These are phyloP conservation scores for Mythimna ferrago DNA, from an alignment of 2,888 invertebrate species.

Conservation along the genomic window DNA sequence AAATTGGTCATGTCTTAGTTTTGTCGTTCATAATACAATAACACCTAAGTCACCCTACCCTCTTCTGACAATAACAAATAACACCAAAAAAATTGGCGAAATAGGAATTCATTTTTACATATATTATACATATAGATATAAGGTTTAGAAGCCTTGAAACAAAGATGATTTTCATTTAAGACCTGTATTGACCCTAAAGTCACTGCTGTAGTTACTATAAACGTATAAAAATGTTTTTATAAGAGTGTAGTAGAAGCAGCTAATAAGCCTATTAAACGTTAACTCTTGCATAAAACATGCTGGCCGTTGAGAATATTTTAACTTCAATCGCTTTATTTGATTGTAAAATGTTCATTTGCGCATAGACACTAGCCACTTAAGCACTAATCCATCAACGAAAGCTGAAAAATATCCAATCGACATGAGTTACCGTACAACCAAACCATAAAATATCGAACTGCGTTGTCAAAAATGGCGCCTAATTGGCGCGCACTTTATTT, in stretches of 20 bases:
- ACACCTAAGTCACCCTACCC: too few species aligned
- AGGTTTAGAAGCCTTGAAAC: background rate
- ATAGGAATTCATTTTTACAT: too few species aligned
- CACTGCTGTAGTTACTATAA: background rate
- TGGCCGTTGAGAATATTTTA: constrained; percentile 35
- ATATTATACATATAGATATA: too few species aligned
- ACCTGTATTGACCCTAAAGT: background rate
- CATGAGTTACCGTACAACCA: constrained; percentile 17
- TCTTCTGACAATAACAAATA: too few species aligned
- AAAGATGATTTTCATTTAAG: background rate
- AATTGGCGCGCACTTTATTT: constrained; percentile 45
- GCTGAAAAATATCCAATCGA: constrained; percentile 12
- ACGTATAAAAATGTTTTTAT: background rate
- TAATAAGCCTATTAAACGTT: too few species aligned
- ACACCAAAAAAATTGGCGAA: too few species aligned
- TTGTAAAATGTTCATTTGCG: constrained; percentile 17
- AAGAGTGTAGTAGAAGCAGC: background rate
- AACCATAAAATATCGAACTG: constrained; percentile 31
- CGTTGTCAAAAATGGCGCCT: constrained; percentile 52
- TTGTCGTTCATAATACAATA: too few species aligned
- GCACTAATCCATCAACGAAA: constrained; percentile 25
- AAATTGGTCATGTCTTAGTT: too few species aligned
- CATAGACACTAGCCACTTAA: constrained; percentile 5
- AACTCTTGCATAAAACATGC: background rate
- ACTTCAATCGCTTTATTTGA: constrained; percentile 42